Conservation (phyloP, 1,140 invertebrate genomes). For the Druon quercuslanigerum region DNA sequence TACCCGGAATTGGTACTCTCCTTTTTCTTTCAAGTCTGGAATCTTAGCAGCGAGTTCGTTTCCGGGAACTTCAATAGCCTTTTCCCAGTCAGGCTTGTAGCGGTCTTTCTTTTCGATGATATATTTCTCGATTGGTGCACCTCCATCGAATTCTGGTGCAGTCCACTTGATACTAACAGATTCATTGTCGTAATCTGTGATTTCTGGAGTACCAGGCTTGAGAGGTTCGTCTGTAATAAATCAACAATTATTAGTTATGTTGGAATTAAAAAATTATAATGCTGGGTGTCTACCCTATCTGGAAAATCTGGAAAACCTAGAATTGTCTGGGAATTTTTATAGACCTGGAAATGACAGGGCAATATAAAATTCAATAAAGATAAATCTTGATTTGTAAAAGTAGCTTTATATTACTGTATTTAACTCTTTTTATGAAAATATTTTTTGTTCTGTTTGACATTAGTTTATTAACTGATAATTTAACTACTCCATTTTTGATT, state of each 20-base stretch:
- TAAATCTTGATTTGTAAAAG: too few relatives aligned
- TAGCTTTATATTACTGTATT: too few relatives aligned
- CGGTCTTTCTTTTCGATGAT: constrained; percentile 98
- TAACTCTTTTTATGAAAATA: too few relatives aligned
- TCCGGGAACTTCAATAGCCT: constrained; percentile 87
- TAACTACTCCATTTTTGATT: too few relatives aligned
- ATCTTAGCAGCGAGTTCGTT: constrained; percentile 86
- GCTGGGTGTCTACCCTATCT: too few relatives aligned
- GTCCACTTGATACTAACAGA: constrained; percentile 96
- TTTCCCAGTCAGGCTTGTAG: constrained; percentile 87
- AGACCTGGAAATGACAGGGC: too few relatives aligned
- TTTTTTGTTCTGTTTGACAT: too few relatives aligned
- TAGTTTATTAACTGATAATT: too few relatives aligned
- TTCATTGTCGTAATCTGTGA: constrained; percentile 94
- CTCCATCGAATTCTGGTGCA: constrained; percentile 93
- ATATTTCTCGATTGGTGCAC: constrained; percentile 96
- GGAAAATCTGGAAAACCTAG: too few relatives aligned
- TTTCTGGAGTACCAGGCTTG: constrained; percentile 93
- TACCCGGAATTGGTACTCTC: constrained; percentile 96
- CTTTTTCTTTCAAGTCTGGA: constrained; percentile 90
- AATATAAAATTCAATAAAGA: too few relatives aligned
- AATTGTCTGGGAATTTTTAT: too few relatives aligned
- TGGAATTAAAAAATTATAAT: too few relatives aligned
- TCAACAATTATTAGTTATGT: background rate
- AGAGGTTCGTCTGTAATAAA: constrained; percentile 82